These are phyloP conservation scores for Microcebus lehilahytsara DNA, from an alignment of 2,113 vertebrate genomes.

Conservation along the genomic window DNA sequence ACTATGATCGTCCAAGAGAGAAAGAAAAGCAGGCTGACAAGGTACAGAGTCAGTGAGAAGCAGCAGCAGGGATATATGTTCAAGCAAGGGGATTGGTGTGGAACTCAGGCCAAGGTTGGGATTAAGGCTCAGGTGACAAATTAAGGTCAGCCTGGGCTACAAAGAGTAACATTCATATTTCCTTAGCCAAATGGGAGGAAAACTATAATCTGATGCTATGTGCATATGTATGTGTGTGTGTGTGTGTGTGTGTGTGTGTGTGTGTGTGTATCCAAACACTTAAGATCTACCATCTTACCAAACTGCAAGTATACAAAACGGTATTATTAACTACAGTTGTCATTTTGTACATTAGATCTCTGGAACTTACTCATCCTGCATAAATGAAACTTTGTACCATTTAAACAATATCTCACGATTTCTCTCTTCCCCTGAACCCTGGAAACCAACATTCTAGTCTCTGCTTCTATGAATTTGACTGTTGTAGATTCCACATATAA, in stretches of 20 bases:
- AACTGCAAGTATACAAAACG: not conserved
- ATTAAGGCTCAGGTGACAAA: not conserved
- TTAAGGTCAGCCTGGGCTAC: not conserved
- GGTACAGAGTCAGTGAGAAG: not conserved
- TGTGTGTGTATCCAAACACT: not conserved
- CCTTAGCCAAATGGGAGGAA: not conserved
- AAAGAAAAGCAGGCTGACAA: not conserved
- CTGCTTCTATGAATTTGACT: not conserved
- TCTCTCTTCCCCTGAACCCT: not conserved
- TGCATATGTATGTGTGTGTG: too few relatives aligned
- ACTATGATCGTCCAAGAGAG: conserved; percentile 3
- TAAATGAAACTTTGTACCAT: not conserved
- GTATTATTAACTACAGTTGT: not conserved
- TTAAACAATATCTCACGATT: not conserved
- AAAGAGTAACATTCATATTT: not conserved
- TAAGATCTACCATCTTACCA: not conserved
- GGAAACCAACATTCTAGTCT: not conserved
- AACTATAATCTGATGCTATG: not conserved
- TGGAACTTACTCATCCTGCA: not conserved
- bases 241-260: not conserved
- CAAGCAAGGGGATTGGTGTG: not conserved
- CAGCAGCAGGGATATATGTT: not conserved
- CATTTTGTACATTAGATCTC: not conserved
- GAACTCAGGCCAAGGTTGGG: not conserved
- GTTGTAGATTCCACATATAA: not conserved